Percentiles rank a stretch among this genome's conserved stretches.
These are phyloP conservation scores for Balaenoptera acutorostrata DNA, from an alignment of 2,113 vertebrate genomes.

Conservation along the genomic window DNA sequence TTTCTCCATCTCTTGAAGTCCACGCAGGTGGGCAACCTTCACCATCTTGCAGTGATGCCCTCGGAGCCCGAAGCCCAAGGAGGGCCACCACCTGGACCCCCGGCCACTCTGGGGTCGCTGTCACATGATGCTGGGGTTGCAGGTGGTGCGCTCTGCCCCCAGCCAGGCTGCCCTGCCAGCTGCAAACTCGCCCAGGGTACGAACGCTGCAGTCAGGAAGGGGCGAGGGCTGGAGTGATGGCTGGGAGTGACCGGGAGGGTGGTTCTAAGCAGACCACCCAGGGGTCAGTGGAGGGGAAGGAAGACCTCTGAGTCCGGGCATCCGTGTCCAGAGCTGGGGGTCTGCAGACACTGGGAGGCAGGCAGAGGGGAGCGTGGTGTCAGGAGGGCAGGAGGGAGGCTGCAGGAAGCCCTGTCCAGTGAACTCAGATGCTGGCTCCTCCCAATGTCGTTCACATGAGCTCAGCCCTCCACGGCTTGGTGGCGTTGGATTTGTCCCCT, in stretches of 20 bases:
- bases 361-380: not conserved
- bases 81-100: no score
- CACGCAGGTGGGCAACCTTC: not conserved
- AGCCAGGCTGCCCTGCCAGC: not conserved
- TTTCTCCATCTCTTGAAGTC: not conserved
- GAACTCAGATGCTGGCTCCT: not conserved
- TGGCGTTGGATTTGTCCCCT: accelerated
- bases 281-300: not conserved
- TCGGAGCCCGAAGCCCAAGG: not conserved
- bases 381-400: accelerated
- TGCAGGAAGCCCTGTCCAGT: accelerated
- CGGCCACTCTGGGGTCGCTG: no score
- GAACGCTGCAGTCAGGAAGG: no score
- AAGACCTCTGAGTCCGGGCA: not conserved
- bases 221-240: accelerated
- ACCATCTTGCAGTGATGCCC: no score
- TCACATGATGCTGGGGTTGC: no score
- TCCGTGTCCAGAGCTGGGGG: not conserved
- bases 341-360: accelerated
- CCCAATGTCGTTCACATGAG: accelerated
- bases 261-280: not conserved
- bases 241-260: no score
- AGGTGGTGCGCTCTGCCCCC: no score
- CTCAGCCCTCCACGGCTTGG: accelerated
- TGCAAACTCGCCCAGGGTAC: not conserved